Conservation (phyloP, 2,888 invertebrate species). For the Podabrus alpinus region DNA sequence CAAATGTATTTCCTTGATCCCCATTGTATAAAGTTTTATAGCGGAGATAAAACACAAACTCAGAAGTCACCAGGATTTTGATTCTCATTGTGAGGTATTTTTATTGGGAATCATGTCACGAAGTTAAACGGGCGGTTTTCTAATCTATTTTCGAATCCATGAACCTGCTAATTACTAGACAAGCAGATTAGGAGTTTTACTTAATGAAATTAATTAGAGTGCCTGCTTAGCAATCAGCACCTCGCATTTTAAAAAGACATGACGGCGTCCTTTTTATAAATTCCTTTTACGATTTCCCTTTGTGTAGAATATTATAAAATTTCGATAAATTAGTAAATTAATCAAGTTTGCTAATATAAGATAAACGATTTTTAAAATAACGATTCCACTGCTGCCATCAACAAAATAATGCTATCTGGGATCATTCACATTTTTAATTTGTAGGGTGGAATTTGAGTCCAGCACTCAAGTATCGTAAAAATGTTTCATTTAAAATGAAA, state of each 20-base stretch:
- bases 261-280: no score
- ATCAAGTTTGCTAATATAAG: background rate
- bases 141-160: background rate
- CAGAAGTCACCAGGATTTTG: background rate
- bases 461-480: background rate
- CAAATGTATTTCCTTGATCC: background rate
- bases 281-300: no score
- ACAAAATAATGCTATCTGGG: background rate
- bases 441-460: background rate
- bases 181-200: background rate
- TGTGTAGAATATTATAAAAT: no score
- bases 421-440: background rate
- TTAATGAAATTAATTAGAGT: background rate
- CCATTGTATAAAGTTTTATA: background rate
- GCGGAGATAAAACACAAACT: background rate
- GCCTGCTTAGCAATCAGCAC: background rate
- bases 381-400: background rate
- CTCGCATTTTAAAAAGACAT: no score
- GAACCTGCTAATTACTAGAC: background rate
- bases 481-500: background rate
- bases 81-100: background rate
- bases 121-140: background rate
- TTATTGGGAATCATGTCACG: background rate
- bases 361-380: background rate
- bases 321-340: background rate